These are phyloP conservation scores for Neosilurus mollespiculum DNA, from an alignment of 2,797 vertebrate genomes.

Conservation along the genomic window DNA sequence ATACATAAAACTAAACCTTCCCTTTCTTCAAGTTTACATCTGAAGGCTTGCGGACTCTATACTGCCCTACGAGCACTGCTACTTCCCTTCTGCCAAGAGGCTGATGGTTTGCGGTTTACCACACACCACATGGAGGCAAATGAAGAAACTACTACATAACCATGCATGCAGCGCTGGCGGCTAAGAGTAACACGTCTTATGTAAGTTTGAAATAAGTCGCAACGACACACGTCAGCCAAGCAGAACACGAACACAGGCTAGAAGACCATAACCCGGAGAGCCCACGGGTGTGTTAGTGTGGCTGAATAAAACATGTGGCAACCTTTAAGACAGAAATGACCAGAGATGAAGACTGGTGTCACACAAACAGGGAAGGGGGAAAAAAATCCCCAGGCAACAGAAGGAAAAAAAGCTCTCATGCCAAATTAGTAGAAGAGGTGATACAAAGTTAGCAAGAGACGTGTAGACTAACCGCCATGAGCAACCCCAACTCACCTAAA, in stretches of 20 bases:
- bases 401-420: conserved; percentile 52
- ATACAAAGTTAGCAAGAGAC: conserved; percentile 45
- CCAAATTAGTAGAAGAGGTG: conserved; percentile 54
- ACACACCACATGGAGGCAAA: conserved; percentile 21
- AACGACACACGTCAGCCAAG: background rate
- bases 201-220: background rate
- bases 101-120: conserved; percentile 33
- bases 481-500: conserved; percentile 84
- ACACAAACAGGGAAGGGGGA: conserved; percentile 27
- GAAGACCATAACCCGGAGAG: background rate
- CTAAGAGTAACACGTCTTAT: background rate
- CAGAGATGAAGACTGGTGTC: conserved; percentile 31
- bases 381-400: conserved; percentile 41
- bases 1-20: background rate
- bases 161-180: background rate
- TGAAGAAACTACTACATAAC: conserved; percentile 22
- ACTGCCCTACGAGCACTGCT: background rate
- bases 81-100: background rate
- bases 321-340: conserved; percentile 30
- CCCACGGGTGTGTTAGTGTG: background rate
- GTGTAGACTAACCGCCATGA: conserved; percentile 15
- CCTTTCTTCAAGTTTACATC: background rate
- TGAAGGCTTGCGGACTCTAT: background rate
- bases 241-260: background rate
- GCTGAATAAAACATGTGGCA: conserved; percentile 18